Conservation (phyloP, 2,113 vertebrate genomes). For the Pseudopodoces humilis region DNA sequence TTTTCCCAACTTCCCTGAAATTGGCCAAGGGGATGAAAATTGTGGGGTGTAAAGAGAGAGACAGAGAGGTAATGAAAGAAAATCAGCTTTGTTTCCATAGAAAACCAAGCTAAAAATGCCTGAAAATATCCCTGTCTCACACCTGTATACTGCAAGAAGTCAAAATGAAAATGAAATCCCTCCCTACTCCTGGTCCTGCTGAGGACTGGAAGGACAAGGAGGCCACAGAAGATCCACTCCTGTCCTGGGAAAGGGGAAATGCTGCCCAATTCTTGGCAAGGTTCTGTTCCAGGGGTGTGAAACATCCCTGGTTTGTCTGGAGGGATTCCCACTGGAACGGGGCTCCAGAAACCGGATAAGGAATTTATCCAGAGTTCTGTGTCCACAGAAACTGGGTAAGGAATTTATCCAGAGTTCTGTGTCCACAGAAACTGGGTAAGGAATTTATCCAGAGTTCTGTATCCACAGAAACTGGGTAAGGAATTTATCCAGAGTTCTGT, state of each 20-base stretch:
- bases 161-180: background rate
- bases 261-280: background rate
- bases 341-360: background rate
- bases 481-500: no score
- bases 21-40: background rate
- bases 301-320: background rate
- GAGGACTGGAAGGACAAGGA: background rate
- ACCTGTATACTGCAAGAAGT: background rate
- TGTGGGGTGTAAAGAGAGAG: background rate
- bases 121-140: background rate
- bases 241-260: background rate
- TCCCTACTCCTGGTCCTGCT: background rate
- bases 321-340: background rate
- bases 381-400: no score
- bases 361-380: no score
- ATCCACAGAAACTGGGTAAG: no score
- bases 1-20: background rate
- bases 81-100: background rate
- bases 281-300: background rate
- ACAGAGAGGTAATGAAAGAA: background rate
- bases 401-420: no score
- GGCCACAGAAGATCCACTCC: background rate
- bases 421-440: no score
- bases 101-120: background rate
- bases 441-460: no score